Base-by-base conservation (phyloP, 2,113 vertebrate species). In the Sinocyclocheilus grahami region DNA sequence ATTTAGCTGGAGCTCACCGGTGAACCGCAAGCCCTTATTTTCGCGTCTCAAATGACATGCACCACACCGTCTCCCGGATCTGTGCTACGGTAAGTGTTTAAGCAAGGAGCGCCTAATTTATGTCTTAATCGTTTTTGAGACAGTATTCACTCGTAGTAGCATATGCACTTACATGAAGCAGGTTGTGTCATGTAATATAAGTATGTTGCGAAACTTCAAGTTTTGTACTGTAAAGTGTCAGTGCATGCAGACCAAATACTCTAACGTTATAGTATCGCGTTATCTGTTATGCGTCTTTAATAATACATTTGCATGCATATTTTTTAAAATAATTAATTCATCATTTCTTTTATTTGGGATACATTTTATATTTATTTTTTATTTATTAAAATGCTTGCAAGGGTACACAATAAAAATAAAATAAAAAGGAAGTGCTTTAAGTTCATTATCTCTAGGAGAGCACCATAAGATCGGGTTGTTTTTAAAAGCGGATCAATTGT, bases 121-220 rank as follows among this genome's bases (percentile, higher is more conserved):
- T 60, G n/a, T 33, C 42, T 76, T 24, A 76, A 60, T 24, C 39
- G 46, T 20, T 74, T 14, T 42, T 75, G 3, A 18, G 46, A 48
- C 27, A 7, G 53, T 33, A 22, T 72, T 74, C n/a, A 12, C 33
- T 39, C 16, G 30, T 83, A 89, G 82, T 46, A 85, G 82, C 20
- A 48, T 11, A 37, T 89, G 82, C 63, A 13, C 67, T 86, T 79
- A 79, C 87, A 86, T 88, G 85, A 85, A 55, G 84, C 86, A 87
- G 88, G 85, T 37, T 81, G n/a, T 86, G 88, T 94, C 94, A 93
- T 92, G 92, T 92, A 93, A 94, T 84, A 74, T 82, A 85, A 90
- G 87, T 13, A 82, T 88, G 85, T 94, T 93, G 92, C 89, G 92
- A 94, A 94, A 94, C 91, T 91, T 88, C 82, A 87, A 90, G 86